These are phyloP conservation scores for Perithous albicinctus DNA, from an alignment of 2,888 invertebrate genomes.

Conservation along the genomic window DNA sequence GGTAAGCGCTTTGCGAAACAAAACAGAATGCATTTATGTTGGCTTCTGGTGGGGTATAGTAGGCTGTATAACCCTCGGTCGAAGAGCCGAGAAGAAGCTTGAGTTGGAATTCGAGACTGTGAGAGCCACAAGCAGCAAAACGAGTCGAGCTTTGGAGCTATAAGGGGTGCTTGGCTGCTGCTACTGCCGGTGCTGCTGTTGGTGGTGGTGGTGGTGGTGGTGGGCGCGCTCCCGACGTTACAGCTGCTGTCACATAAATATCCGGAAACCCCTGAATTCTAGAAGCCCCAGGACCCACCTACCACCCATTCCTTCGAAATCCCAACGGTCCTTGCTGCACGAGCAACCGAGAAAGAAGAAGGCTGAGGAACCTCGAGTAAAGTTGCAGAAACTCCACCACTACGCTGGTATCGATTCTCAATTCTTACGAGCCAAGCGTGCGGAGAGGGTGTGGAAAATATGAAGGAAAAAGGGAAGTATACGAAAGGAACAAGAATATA, in stretches of 20 bases:
- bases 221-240: slow-evolving; percentile 74
- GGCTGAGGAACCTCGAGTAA: slow-evolving; percentile 69
- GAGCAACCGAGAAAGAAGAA: slow-evolving; percentile 25
- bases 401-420: slow-evolving; percentile 80
- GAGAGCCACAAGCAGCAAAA: slow-evolving; percentile 39
- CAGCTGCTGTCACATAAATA: slow-evolving; percentile 83
- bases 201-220: slow-evolving; percentile 69
- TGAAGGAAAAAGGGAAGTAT: slow-evolving; percentile 41
- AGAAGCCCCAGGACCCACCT: slow-evolving; percentile 72
- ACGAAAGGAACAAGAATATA: slow-evolving; percentile 18
- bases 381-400: slow-evolving; percentile 79
- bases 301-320: slow-evolving; percentile 59
- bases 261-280: slow-evolving; percentile 82
- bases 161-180: slow-evolving; percentile 64
- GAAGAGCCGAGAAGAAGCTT: slow-evolving; percentile 35
- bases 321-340: slow-evolving; percentile 60
- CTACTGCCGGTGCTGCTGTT: slow-evolving; percentile 49
- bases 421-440: slow-evolving; percentile 75
- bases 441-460: slow-evolving; percentile 53
- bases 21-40: slow-evolving; percentile 54
- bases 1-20: slow-evolving; percentile 31
- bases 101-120: slow-evolving; percentile 34
- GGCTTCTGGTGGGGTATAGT: background rate
- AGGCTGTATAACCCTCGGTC: slow-evolving; percentile 7
- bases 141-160: slow-evolving; percentile 36